Evolutionary conservation across 92 coral and sea anemone genomes (phyloP).

Genomic region (Epizoanthus rinbou): DNA sequence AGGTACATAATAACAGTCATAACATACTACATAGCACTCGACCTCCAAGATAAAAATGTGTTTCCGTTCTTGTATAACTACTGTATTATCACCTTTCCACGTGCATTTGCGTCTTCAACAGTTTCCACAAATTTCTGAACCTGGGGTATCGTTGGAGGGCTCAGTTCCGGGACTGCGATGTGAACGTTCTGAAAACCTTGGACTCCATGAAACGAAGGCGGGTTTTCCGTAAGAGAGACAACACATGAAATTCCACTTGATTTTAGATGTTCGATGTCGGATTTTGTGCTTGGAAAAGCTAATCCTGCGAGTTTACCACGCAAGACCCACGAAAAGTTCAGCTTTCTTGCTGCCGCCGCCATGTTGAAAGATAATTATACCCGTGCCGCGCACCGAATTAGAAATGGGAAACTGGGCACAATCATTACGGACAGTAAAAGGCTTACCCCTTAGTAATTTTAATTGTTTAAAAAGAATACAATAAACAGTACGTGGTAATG

Average conservation of each 20-base stretch:
- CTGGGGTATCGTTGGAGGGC: conserved; percentile 61
- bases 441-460: too few relatives aligned
- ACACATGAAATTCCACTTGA: conserved; percentile 42
- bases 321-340: conserved; percentile 58
- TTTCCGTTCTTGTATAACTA: too few relatives aligned
- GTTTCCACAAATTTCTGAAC: conserved; percentile 60
- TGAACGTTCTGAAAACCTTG: conserved; percentile 43
- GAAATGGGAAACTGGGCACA: too few relatives aligned
- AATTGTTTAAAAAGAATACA: too few relatives aligned
- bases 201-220: conserved; percentile 48
- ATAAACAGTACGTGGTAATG: too few relatives aligned
- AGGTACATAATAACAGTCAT: too few relatives aligned
- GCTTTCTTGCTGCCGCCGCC: too few relatives aligned
- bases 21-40: too few relatives aligned
- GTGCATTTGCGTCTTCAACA: conserved; percentile 36
- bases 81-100: conserved; percentile 40
- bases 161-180: conserved; percentile 57
- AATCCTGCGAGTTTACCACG: conserved; percentile 60
- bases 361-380: too few relatives aligned
- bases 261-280: conserved; percentile 44
- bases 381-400: too few relatives aligned
- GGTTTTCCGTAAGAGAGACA: conserved; percentile 44
- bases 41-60: too few relatives aligned
- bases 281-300: conserved; percentile 41
- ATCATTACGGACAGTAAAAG: too few relatives aligned